These are phyloP conservation scores for Momotus momota DNA, from an alignment of 2,797 vertebrate species.

Conservation along the genomic window DNA sequence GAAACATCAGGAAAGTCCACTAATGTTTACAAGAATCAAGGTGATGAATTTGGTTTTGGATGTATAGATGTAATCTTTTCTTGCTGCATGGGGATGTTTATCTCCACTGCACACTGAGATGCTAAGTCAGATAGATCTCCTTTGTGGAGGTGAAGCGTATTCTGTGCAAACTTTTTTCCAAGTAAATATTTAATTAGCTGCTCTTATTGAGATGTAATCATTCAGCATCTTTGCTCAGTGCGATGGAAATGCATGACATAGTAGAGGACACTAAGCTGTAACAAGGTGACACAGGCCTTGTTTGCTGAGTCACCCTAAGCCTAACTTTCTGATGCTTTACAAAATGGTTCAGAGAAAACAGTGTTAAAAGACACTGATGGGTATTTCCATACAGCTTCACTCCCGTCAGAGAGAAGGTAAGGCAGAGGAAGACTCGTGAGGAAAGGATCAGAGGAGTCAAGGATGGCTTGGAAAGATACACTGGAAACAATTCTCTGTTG, in stretches of 20 bases:
- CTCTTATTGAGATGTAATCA: not conserved
- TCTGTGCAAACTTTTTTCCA: not conserved
- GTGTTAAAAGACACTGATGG: not conserved
- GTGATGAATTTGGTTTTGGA: not conserved
- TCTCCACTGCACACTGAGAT: not conserved
- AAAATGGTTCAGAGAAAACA: not conserved
- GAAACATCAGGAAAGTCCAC: not conserved
- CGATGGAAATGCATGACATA: not conserved
- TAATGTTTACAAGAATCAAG: not conserved
- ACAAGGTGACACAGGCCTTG: not conserved
- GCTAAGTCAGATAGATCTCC: not conserved
- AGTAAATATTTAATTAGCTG: constrained; percentile 50
- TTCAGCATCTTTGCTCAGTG: not conserved
- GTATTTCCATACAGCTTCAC: not conserved
- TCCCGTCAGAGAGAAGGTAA: not conserved
- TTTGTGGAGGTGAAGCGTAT: not conserved
- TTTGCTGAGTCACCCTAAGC: not conserved
- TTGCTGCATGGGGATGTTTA: not conserved
- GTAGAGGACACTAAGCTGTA: not conserved
- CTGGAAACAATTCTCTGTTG: not conserved
- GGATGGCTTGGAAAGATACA: not conserved
- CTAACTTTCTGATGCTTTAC: not conserved
- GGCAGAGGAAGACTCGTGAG: not conserved
- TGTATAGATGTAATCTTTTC: not conserved
- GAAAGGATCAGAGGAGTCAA: not conserved